Evolutionary conservation across 2,888 invertebrate genomes (phyloP), one percentile per base, ranked within the genome.

Genomic region (Scaptodrosophila latifasciaeformis): DNA sequence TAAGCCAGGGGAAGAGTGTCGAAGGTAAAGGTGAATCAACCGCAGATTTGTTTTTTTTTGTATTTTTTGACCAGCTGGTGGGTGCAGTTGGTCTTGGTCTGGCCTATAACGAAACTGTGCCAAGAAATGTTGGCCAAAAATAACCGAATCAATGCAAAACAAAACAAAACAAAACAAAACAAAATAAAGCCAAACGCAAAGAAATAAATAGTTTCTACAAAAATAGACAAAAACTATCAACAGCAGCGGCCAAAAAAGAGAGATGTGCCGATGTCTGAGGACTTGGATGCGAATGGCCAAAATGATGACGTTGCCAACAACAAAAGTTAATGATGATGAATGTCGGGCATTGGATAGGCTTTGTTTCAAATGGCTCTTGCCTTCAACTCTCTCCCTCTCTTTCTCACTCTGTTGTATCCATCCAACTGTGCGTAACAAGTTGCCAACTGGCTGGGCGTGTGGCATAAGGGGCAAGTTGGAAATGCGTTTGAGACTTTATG

Each of bases 41-140:
- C 27, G 27, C 9, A 27, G 15, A 24, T n/a, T n/a, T n/a, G n/a
- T n/a, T n/a, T n/a, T n/a, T n/a, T n/a, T n/a, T n/a, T n/a, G n/a
- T n/a, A n/a, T n/a, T n/a, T n/a, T n/a, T n/a, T n/a, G n/a, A 43
- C 21, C 43, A 43, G 21, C 43, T 43, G 43, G n/a, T 21, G n/a
- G n/a, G n/a, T 31, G 31, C 31, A 31, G n/a, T 12, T 31, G 10
- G 35, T 13, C 39, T 39, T 42, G 34, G 35, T 46, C 39, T 29
- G 54, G 48, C 55, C 61, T 50, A 60, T 46, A 34, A 45, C 44
- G 48, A 66, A 68, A 70, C 68, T 62, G 47, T 72, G 80, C 78
- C 75, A 76, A 60, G 59, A 67, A 64, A 79, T 67, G 49, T 59
- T 68, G 65, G 64, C 69, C 54, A 49, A 46, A 77, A 80, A 76